Conservation (phyloP, 2,797 vertebrate species). For the Tachyglossus aculeatus region DNA sequence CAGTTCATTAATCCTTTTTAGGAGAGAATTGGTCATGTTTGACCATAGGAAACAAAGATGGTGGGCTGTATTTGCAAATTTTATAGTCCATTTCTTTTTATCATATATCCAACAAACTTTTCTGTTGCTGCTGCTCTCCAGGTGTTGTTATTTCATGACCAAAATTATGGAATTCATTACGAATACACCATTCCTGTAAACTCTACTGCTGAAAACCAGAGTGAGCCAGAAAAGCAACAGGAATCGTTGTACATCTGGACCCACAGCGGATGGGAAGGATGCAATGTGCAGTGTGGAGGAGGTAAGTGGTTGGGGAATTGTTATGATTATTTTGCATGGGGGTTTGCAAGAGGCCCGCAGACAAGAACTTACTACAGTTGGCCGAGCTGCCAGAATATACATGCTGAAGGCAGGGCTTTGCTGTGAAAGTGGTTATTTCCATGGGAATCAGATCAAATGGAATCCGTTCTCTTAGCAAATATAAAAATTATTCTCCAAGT, state of each 20-base stretch:
- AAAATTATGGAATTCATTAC: slow-evolving; percentile 95
- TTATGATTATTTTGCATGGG: background rate
- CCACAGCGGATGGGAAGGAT: slow-evolving; percentile 92
- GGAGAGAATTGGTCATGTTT: background rate
- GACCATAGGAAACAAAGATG: background rate
- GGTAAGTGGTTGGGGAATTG: slow-evolving; percentile 69
- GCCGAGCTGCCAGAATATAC: rapidly evolving
- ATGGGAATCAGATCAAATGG: background rate
- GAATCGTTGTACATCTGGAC: slow-evolving; percentile 93
- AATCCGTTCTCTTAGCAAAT: slow-evolving; percentile 20
- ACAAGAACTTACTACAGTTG: background rate
- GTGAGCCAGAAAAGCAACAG: slow-evolving; percentile 77
- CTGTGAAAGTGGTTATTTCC: background rate
- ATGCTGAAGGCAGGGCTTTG: background rate
- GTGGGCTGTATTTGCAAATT: background rate
- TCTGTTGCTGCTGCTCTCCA: slow-evolving; percentile 63
- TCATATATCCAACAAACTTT: slow-evolving; percentile 24
- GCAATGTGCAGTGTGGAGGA: slow-evolving; percentile 93
- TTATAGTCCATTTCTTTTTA: background rate
- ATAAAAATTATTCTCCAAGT: slow-evolving; percentile 20
- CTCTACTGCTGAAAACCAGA: slow-evolving; percentile 74
- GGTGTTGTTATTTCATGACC: slow-evolving; percentile 96
- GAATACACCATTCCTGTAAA: slow-evolving; percentile 94
- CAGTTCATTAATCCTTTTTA: no score
- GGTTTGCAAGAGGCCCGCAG: background rate